Base-by-base conservation (phyloP, 2,797 vertebrate genomes). In the Tapera naevia region DNA sequence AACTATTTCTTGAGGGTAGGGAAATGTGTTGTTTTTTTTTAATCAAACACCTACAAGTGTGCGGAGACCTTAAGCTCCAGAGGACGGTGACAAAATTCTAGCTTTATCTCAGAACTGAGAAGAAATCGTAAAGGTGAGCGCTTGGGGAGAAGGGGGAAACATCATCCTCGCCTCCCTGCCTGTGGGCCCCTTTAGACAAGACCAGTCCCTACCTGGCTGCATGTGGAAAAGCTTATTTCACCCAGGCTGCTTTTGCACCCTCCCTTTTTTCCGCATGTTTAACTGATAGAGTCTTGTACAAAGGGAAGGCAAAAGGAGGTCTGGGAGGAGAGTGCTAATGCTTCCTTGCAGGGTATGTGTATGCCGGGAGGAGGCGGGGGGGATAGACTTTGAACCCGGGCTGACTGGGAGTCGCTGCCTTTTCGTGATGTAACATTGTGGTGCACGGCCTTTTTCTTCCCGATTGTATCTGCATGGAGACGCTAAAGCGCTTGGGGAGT, bases 81-180 rank as follows among this genome's bases (percentile, higher is more conserved):
- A 95, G 78, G 84, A 89, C 41, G 79, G 33, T 94, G 88, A 75
- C 88, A 95, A 88, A 95, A 93, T 69, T 70, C 74, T 91, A 94
- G 92, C 71, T 91, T 92, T 91, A 76, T 95, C 80, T 92, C 90
- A 92, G 87, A 95, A 93, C 93, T 94, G 74, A 94, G 94, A 95
- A 95, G 96, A 95, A 90, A 80, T 64, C 79, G 35, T 87, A 89
- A 97, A 98, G 97, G 97, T 97, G 97, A 97, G 97, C 87, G 72
- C 74, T 61, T 89, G 87, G 70, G 24, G 70, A 32, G 5, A 50
- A 50, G 61, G 27, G 30, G 69, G 73, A 43, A 7, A 17, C 17
- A 22, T 48, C 58, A 82, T 13, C 62, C 65, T 92, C 28, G 1
- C 35, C 78, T 80, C 37, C 51, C 32, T 70, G 74, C 32, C 69